Base-by-base conservation (phyloP, 2,888 invertebrate species). In the Allygus modestus region DNA sequence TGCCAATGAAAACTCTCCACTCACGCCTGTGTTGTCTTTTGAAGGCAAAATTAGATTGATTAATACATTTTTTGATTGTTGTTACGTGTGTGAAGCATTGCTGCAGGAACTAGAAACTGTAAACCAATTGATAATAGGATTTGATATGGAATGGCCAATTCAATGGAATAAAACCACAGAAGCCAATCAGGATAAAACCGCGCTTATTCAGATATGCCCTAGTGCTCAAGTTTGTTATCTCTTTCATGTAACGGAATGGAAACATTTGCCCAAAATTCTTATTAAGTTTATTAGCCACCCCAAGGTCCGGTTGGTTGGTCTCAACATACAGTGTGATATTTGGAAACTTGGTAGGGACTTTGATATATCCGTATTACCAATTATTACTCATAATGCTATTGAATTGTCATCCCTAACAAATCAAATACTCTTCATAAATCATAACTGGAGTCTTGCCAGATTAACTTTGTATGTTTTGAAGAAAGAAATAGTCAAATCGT, bases 121-220 rank as follows among this genome's bases (percentile, higher is more conserved):
- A 12, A 82, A 65, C 17, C 20, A 79, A 61, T 83, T 86, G n/a
- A 43, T 58, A 0, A 31, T 94, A 86, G 94, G 94, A 5, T 94
- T 94, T 88, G 94, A 94, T 88, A 91, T 94, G 89, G 94, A 94
- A 89, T 94, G 94, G 94, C 93, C 94, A 4, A 94, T 94, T 88
- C 91, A 90, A 84, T 94, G 92, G 88, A 90, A 92, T 89, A 92
- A 92, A 0, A 93, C 93, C 4, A 90, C 92, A 28, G 93, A 92
- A 0, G 93, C 92, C 89, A 92, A 93, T 0, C 37, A 37, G 28
- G n/a, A 12, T 20, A 43, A 17, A 17, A 77, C 77, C 5, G 92
- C 94, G 0, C 90, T 94, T 0, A 93, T 93, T 77, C 94, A 94
- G 90, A 91, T 94, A 71, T 93, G 94, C 88, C 90, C 92, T 1